Percentiles rank a stretch among this genome's conserved stretches.
phyloP scores from a whole-genome alignment of 2,113 vertebrate genomes.

The Anhinga rufa region DNA sequence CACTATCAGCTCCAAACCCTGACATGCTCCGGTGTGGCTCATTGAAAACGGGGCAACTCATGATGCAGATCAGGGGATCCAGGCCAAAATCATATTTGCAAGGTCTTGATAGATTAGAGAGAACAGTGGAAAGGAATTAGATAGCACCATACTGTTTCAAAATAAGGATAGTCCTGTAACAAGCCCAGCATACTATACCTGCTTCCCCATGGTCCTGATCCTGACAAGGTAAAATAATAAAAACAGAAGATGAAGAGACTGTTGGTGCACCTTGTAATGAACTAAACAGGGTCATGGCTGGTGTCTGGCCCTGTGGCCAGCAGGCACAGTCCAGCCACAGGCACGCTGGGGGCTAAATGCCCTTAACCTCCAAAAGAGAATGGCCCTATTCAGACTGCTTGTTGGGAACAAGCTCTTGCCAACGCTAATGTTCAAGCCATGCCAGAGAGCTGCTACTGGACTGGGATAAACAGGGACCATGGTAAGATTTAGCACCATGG shows the following conservation, averaged over 20 bases:
- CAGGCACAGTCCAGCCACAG: not conserved
- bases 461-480: not conserved
- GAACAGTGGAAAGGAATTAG: not conserved
- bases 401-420: not conserved
- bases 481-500: not conserved
- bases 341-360: accelerated
- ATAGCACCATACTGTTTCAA: not conserved
- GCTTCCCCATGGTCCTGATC: not conserved
- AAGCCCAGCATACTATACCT: not conserved
- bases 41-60: not conserved
- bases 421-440: not conserved
- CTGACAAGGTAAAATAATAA: not conserved
- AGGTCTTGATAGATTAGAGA: not conserved
- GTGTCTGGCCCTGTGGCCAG: not conserved
- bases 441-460: not conserved
- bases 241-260: not conserved
- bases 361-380: not conserved
- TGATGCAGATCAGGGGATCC: not conserved
- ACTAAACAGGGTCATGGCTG: not conserved
- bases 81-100: constrained; percentile 23
- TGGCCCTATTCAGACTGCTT: not conserved
- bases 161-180: not conserved
- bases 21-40: not conserved
- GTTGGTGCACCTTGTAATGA: not conserved
- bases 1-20: not conserved